These are phyloP conservation scores for Numenius phaeopus DNA, from an alignment of 2,797 vertebrate genomes.

Conservation along the genomic window DNA sequence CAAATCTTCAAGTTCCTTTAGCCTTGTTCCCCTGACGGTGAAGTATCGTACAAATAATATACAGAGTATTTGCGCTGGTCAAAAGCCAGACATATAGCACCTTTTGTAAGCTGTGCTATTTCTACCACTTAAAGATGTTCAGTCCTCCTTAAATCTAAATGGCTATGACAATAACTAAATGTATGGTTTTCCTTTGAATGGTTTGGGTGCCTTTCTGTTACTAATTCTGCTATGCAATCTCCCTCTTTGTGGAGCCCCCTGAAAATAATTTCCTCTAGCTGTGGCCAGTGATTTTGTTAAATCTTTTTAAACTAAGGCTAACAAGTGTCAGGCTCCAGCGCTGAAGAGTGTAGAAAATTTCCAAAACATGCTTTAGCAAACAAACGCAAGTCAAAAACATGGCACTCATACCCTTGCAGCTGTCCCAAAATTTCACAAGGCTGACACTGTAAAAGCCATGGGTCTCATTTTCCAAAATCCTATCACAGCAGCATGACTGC, in stretches of 20 bases:
- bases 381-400: not conserved
- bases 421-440: not conserved
- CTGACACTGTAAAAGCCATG: not conserved
- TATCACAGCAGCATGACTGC: not conserved
- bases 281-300: not conserved
- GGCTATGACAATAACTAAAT: not conserved
- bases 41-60: not conserved
- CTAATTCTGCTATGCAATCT: not conserved
- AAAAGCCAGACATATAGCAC: not conserved
- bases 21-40: not conserved
- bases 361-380: not conserved
- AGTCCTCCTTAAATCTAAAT: not conserved
- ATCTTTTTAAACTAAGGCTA: not conserved
- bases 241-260: not conserved
- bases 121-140: not conserved
- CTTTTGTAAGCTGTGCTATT: not conserved
- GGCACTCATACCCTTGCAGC: not conserved
- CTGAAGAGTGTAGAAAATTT: not conserved
- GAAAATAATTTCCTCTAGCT: not conserved
- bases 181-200: not conserved
- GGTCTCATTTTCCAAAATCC: not conserved
- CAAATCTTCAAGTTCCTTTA: not conserved
- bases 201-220: not conserved
- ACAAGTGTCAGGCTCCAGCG: not conserved
- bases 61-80: not conserved